Base-by-base conservation (phyloP, 2,888 invertebrate genomes). In the Cryptophagus acutangulus region DNA sequence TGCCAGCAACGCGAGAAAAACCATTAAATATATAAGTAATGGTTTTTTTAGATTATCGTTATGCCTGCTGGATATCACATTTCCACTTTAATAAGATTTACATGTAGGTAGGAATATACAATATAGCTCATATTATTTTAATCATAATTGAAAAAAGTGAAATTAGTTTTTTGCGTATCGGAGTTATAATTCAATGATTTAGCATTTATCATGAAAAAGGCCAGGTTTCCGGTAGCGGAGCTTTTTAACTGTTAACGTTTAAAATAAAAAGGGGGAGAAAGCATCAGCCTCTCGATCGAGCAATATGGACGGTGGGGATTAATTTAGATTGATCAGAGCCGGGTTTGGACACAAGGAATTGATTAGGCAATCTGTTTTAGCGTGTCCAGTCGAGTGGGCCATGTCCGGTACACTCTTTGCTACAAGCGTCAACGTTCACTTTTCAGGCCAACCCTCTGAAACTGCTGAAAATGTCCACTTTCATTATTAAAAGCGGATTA, bases 321-420 rank as follows among this genome's bases (percentile, higher is more conserved):
- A 70, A 71, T 71, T 71, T 70, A 69, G 70, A 71, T 71, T 71
- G 70, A 71, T 71, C 69, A 67, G 67, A 69, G 63, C 62, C 67
- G 65, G 65, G n/a, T 59, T 61, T 62, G 68, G 68, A 70, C 70
- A 68, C 68, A 67, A 69, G 67, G 70, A 71, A 71, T 71, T 71
- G 71, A 71, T 71, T 71, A 71, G 70, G 69, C 71, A 70, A 70
- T 71, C 69, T 71, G 70, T 71, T 71, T 69, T 67, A 67, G 64
- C 66, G 68, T 69, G 70, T 70, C 69, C 71, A 66, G 59, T 69
- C 69, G 67, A 69, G 67, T 68, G 65, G 65, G 58, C 66, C 55
- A 55, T 62, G 67, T 65, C 63, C 66, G 63, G 66, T 61, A 61
- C 64, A 65, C 55, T 57, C 50, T 47, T 9, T 10, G 31, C 12